Percentiles rank a stretch among this genome's conserved stretches.
phyloP scores from a whole-genome alignment of 2,797 vertebrate genomes.

The Sebastes oblongus region DNA sequence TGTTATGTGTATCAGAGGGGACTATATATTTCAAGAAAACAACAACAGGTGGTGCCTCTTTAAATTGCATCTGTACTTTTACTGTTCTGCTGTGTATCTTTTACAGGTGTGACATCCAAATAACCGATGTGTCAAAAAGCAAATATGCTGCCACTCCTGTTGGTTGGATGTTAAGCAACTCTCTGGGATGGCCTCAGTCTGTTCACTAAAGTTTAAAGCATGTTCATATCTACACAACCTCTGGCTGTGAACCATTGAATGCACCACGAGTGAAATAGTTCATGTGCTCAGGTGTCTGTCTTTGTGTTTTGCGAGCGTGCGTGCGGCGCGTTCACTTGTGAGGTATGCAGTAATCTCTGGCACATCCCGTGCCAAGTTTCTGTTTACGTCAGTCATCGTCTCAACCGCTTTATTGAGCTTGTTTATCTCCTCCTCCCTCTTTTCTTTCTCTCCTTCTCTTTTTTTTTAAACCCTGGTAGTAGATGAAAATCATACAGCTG shows the following conservation, averaged over 20 bases:
- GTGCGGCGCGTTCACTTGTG: constrained; percentile 2
- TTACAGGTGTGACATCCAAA: constrained; percentile 32
- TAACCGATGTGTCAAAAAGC: constrained; percentile 13
- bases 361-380: constrained; percentile 80
- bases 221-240: background rate
- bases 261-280: constrained; percentile 10
- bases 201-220: background rate
- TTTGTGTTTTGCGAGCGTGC: constrained; percentile 6
- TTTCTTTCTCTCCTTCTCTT: constrained; percentile 49
- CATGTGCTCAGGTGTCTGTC: constrained; percentile 48
- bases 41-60: background rate
- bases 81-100: background rate
- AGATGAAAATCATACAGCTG: constrained; percentile 54
- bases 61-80: background rate
- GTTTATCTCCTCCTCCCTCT: constrained; percentile 77
- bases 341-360: constrained; percentile 76
- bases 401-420: constrained; percentile 67
- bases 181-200: background rate
- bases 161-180: constrained; percentile 6
- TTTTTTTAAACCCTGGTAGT: constrained; percentile 60
- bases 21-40: background rate
- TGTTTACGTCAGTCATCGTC: constrained; percentile 77
- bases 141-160: constrained; percentile 49
- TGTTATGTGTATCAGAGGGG: background rate
- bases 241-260: constrained; percentile 12